A percentile compares a stretch with the other conserved stretches of the same genome.
phyloP scores from a whole-genome alignment of 1,140 invertebrate species.

The Arion vulgaris region DNA sequence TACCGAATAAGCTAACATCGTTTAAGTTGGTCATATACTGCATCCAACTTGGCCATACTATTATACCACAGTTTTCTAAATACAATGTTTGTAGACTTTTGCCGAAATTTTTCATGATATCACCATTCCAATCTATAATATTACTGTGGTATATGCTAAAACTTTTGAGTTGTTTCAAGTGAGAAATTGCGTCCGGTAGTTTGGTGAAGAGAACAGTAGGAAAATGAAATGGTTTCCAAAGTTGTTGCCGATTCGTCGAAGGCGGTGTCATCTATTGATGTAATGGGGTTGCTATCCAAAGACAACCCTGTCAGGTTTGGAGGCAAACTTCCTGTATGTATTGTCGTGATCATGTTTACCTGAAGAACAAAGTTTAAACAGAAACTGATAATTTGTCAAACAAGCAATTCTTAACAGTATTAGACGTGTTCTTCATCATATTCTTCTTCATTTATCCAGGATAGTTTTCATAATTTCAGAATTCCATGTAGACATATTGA shows the following conservation, averaged over 20 bases:
- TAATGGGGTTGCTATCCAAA: background rate
- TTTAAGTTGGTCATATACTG: background rate
- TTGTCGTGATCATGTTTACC: background rate
- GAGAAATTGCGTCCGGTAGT: background rate
- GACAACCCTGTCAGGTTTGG: background rate
- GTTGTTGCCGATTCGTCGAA: background rate
- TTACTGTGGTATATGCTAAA: background rate
- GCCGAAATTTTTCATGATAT: background rate
- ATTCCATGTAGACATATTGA: no score
- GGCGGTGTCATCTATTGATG: background rate
- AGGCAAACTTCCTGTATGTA: background rate
- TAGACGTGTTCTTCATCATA: no score
- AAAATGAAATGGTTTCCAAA: background rate
- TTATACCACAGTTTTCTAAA: background rate
- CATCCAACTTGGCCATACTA: background rate
- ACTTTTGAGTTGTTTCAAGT: background rate
- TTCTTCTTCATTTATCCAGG: no score
- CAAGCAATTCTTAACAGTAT: no score
- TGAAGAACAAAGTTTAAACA: no score
- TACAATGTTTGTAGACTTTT: background rate
- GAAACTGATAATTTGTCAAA: no score
- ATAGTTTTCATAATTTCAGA: no score
- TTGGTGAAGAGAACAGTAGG: background rate
- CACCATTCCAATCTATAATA: background rate
- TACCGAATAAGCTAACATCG: background rate